Evolutionary conservation across 2,888 invertebrate species (phyloP).

Genomic region (Linyphia triangularis): DNA sequence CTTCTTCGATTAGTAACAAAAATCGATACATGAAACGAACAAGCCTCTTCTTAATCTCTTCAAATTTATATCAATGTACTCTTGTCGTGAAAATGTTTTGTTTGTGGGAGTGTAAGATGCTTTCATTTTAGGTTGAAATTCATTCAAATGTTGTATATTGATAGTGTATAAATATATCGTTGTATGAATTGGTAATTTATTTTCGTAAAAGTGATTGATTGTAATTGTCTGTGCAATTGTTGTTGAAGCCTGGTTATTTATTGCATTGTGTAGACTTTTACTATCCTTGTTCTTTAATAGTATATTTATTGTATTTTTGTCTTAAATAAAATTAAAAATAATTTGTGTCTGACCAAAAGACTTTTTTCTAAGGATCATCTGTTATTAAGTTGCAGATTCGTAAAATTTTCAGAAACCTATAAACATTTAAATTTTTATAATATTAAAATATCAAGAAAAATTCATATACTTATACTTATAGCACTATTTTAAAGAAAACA

Average conservation of each 20-base stretch:
- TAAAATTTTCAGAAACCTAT: no score
- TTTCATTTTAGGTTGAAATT: not conserved
- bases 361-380: not conserved
- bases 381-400: no score
- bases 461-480: no score
- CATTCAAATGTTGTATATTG: not conserved
- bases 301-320: conserved; percentile 21
- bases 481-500: no score
- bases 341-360: not conserved
- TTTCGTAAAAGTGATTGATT: not conserved
- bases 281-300: not conserved
- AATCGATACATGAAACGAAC: conserved; percentile 19
- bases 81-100: conserved; percentile 47
- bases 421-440: no score
- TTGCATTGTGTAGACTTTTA: conserved; percentile 10
- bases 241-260: not conserved
- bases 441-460: no score
- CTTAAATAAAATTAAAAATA: conserved; percentile 26
- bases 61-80: conserved; percentile 28
- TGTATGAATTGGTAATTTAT: not conserved
- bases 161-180: not conserved
- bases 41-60: conserved; percentile 24
- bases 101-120: not conserved
- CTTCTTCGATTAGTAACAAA: not conserved
- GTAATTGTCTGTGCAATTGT: conserved; percentile 1